A percentile compares a stretch with the other conserved stretches of the same genome.
These are phyloP conservation scores for Sciaenops ocellatus DNA, from an alignment of 2,797 vertebrate species.

Conservation along the genomic window DNA sequence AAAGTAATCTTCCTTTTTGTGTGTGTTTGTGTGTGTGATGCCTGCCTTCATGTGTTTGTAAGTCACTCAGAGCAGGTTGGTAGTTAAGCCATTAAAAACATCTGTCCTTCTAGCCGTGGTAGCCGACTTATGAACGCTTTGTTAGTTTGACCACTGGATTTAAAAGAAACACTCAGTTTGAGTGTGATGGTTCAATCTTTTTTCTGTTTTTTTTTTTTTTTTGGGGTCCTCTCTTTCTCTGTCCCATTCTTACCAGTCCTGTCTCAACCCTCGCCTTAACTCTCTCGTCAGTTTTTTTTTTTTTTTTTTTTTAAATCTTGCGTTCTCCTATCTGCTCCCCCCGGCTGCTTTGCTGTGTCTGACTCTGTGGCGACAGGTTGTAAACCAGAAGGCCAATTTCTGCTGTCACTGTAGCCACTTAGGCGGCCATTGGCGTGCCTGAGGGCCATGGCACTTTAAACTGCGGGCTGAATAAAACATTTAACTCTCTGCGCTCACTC, in stretches of 20 bases:
- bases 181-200: constrained; percentile 68
- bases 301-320: constrained; percentile 1
- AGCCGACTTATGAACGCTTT: constrained; percentile 69
- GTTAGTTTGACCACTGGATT: constrained; percentile 81
- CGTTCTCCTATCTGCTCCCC: constrained; percentile 40
- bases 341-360: constrained; percentile 79
- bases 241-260: constrained; percentile 51
- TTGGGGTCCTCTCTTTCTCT: constrained; percentile 46
- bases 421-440: constrained; percentile 93
- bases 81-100: constrained; percentile 71
- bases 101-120: constrained; percentile 53
- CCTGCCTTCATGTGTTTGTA: constrained; percentile 8
- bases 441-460: constrained; percentile 97
- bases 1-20: constrained; percentile 9
- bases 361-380: constrained; percentile 98
- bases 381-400: constrained; percentile 98
- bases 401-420: constrained; percentile 99
- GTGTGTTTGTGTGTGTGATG: constrained; percentile 7
- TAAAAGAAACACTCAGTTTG: constrained; percentile 76
- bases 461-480: constrained; percentile 99
- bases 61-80: constrained; percentile 46
- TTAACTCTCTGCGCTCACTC: constrained; percentile 92
- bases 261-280: constrained; percentile 58
- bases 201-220: constrained; percentile 51
- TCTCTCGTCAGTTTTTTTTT: constrained; percentile 54